A percentile compares a stretch with the other conserved stretches of the same genome.
These are phyloP conservation scores for Syrista parreyssii DNA, from an alignment of 2,888 invertebrate species.

Conservation along the genomic window DNA sequence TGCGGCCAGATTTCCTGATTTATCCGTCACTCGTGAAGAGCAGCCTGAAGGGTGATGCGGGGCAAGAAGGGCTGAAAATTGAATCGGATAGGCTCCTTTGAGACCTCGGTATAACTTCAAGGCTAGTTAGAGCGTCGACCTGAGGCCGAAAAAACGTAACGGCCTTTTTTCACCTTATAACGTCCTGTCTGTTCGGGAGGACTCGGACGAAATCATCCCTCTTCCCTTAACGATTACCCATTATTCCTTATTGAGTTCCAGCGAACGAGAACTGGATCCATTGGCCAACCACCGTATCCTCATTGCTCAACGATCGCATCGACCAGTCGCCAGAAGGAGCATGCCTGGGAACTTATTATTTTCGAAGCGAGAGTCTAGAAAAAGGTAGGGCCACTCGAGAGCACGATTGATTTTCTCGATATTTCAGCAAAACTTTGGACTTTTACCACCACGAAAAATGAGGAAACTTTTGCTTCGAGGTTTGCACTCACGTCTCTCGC, in stretches of 20 bases:
- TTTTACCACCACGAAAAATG: slow-evolving; percentile 54
- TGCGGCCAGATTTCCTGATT: too few species aligned
- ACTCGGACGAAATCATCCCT: not conserved
- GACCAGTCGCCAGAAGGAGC: not conserved
- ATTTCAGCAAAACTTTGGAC: slow-evolving; percentile 56
- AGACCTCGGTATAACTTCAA: too few species aligned
- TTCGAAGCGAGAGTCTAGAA: slow-evolving; percentile 6
- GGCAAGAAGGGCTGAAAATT: too few species aligned
- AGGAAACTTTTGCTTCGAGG: slow-evolving; percentile 58
- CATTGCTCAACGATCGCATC: slow-evolving; percentile 5
- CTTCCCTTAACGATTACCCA: slow-evolving; percentile 2
- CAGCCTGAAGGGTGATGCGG: too few species aligned
- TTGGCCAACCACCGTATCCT: slow-evolving; percentile 9
- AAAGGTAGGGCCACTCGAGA: slow-evolving; percentile 18
- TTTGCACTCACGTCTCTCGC: slow-evolving; percentile 48
- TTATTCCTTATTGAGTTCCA: slow-evolving; percentile 2
- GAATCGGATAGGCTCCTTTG: too few species aligned
- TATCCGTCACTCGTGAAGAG: too few species aligned
- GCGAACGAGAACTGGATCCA: slow-evolving; percentile 14
- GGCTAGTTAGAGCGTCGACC: too few species aligned
- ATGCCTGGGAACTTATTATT: slow-evolving; percentile 26
- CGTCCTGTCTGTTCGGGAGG: too few species aligned
- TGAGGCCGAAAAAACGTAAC: too few species aligned
- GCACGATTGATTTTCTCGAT: slow-evolving; percentile 60
- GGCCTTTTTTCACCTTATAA: too few species aligned